Evolutionary conservation across 2,797 vertebrate genomes (phyloP).

Genomic region (Dipus sagitta): DNA sequence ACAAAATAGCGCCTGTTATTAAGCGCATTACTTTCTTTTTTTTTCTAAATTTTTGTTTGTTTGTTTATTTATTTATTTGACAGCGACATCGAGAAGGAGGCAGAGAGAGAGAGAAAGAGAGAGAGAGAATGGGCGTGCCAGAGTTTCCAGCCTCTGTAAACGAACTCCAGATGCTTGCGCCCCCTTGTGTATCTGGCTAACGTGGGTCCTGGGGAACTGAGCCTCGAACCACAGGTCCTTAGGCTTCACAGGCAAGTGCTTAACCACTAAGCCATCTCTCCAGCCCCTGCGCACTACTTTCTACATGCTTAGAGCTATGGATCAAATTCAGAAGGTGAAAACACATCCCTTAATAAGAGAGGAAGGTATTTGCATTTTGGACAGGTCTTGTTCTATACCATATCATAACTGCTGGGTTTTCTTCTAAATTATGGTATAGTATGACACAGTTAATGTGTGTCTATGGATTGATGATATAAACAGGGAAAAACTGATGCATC

Average conservation of each 20-base stretch:
- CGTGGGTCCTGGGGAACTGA: too few relatives aligned
- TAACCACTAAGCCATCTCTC: too few relatives aligned
- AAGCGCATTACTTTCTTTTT: not conserved
- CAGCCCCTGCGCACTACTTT: not conserved
- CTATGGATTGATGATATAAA: not conserved
- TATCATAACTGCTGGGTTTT: not conserved
- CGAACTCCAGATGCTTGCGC: too few relatives aligned
- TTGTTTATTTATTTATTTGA: too few relatives aligned
- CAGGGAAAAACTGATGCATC: not conserved
- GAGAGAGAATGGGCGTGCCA: too few relatives aligned
- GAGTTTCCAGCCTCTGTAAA: too few relatives aligned
- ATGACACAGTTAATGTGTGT: not conserved
- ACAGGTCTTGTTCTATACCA: not conserved
- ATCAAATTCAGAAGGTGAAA: constrained; percentile 33
- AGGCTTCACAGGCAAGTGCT: too few relatives aligned
- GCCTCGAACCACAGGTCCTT: too few relatives aligned
- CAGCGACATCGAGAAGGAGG: too few relatives aligned
- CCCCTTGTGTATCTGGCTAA: too few relatives aligned
- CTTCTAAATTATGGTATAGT: not conserved
- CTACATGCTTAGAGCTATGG: not conserved
- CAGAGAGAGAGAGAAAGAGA: too few relatives aligned
- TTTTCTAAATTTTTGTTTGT: too few relatives aligned
- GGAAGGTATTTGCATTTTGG: not conserved
- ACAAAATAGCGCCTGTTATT: constrained; percentile 12
- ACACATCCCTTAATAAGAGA: not conserved